Evolutionary conservation across 2,113 vertebrate genomes (phyloP).

Genomic region (Phylloscopus whistleri): DNA sequence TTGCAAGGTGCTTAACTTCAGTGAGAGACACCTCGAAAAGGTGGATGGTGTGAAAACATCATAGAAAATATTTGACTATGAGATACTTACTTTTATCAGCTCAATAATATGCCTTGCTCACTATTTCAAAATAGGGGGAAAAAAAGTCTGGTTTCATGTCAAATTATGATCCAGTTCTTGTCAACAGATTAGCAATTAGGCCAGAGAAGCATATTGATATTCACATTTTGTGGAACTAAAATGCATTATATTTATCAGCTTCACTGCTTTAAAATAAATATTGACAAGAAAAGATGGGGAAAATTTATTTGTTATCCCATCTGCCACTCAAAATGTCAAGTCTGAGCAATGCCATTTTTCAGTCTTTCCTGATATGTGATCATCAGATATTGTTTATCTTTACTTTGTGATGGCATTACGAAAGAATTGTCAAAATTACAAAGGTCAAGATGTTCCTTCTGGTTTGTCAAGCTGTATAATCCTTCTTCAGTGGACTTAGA

Average conservation of each 20-base stretch:
- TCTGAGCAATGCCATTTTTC: not conserved
- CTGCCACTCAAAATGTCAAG: slow-evolving; percentile 43
- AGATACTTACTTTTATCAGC: not conserved
- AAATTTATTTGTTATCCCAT: slow-evolving; percentile 16
- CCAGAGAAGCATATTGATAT: not conserved
- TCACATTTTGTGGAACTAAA: not conserved
- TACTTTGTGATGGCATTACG: not conserved
- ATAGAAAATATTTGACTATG: not conserved
- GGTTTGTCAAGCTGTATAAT: not conserved
- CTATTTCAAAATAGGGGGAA: not conserved
- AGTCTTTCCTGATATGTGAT: not conserved
- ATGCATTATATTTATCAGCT: not conserved
- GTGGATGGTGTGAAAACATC: not conserved
- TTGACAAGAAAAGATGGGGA: not conserved
- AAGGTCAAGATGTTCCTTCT: slow-evolving; percentile 24
- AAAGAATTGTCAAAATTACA: not conserved
- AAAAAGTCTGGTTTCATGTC: not conserved
- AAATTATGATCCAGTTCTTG: slow-evolving; percentile 9
- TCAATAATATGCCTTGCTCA: not conserved
- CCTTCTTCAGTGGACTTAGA: not conserved
- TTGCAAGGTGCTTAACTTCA: not conserved
- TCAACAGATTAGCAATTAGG: slow-evolving; percentile 28
- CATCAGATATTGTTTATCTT: slow-evolving; percentile 14
- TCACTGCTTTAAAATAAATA: slow-evolving; percentile 11
- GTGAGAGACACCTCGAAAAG: not conserved